Evolutionary conservation across 2,888 invertebrate genomes (phyloP).

Genomic region (Brachynemurus nebulosus): DNA sequence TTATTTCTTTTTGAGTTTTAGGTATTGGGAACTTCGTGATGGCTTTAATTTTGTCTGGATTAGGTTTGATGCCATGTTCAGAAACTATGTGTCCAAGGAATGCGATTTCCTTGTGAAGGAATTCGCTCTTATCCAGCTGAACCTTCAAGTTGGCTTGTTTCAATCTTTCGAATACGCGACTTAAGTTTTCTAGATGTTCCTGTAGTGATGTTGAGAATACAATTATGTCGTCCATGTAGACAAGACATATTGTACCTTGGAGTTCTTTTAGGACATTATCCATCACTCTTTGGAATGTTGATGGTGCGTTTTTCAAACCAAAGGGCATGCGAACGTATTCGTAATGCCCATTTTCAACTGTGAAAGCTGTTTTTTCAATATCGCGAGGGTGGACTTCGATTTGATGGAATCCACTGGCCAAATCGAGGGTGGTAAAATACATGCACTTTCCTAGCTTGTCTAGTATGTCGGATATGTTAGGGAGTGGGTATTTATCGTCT

Average conservation of each 20-base stretch:
- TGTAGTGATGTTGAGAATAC: constrained; percentile 16
- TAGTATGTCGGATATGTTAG: constrained; percentile 10
- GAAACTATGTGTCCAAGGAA: constrained; percentile 21
- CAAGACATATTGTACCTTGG: constrained; percentile 6
- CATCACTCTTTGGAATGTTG: constrained; percentile 19
- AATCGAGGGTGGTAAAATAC: constrained; percentile 19
- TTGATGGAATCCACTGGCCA: constrained; percentile 19
- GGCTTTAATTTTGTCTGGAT: constrained; percentile 17
- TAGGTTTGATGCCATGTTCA: constrained; percentile 19
- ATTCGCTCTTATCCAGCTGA: constrained; percentile 16
- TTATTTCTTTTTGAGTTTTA: constrained; percentile 14
- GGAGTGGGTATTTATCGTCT: constrained; percentile 23
- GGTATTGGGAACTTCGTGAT: constrained; percentile 18
- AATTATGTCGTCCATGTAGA: constrained; percentile 20
- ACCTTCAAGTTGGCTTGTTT: constrained; percentile 13
- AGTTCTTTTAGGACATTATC: constrained; percentile 13
- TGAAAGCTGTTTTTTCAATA: constrained; percentile 19
- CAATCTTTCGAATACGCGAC: constrained; percentile 11
- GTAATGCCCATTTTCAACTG: constrained; percentile 16
- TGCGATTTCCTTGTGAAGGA: constrained; percentile 16
- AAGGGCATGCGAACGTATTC: constrained; percentile 19
- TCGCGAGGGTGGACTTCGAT: constrained; percentile 16
- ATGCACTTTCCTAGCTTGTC: constrained; percentile 16
- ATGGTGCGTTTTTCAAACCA: constrained; percentile 17
- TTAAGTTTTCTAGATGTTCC: constrained; percentile 13